These are phyloP conservation scores for Anthoscopus minutus DNA, from an alignment of 2,113 vertebrate species.

Conservation along the genomic window DNA sequence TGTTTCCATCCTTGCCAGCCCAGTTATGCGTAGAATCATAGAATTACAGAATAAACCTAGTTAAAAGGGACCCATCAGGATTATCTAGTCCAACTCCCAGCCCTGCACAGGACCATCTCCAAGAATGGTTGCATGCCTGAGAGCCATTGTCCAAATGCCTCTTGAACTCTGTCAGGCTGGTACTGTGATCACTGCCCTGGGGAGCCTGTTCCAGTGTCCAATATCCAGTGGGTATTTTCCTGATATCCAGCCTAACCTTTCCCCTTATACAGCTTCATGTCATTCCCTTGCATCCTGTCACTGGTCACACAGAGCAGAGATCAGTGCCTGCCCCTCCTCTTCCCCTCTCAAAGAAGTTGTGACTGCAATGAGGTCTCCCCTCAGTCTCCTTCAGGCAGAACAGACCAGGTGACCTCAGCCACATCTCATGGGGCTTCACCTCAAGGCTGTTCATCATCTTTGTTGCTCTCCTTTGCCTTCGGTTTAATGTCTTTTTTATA, in stretches of 20 bases:
- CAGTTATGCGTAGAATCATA: not conserved
- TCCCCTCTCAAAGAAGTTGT: not conserved
- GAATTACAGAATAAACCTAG: not conserved
- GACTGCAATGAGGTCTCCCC: not conserved
- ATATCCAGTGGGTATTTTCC: too few species aligned
- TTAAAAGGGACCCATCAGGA: not conserved
- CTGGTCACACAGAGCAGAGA: too few species aligned
- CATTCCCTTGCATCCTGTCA: not conserved
- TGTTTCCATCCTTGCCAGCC: not conserved
- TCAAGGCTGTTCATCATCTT: not conserved
- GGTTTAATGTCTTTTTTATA: not conserved
- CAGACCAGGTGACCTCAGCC: not conserved
- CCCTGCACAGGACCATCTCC: not conserved
- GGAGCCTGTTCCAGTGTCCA: too few species aligned
- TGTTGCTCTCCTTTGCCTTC: not conserved
- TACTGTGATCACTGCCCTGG: not conserved
- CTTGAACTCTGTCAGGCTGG: not conserved
- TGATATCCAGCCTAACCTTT: not conserved
- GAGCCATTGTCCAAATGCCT: not conserved
- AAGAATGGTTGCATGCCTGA: not conserved
- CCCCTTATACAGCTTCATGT: not conserved
- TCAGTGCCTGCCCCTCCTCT: not conserved
- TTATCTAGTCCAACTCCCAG: not conserved
- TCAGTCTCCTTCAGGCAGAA: not conserved
- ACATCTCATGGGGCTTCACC: fast-evolving